Evolutionary conservation across 2,113 vertebrate genomes (phyloP).

Genomic region (Grammomys surdaster): DNA sequence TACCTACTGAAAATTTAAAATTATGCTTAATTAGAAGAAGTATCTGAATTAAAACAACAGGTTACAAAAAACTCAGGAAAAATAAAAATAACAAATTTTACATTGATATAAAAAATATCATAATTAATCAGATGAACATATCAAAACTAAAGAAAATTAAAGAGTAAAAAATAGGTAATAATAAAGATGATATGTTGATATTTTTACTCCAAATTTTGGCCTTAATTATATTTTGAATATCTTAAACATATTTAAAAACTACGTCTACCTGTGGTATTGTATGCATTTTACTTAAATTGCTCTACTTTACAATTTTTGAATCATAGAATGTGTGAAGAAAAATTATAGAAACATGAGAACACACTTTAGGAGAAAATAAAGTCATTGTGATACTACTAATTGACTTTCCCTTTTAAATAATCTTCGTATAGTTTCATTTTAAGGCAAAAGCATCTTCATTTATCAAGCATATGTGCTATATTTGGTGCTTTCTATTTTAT

Average conservation of each 20-base stretch:
- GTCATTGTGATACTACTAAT: background rate
- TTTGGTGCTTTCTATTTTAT: background rate
- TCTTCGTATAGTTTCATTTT: background rate
- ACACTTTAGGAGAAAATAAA: background rate
- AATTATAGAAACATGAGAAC: background rate
- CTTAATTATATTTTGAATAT: slow-evolving; percentile 17
- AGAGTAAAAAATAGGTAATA: background rate
- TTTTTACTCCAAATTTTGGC: background rate
- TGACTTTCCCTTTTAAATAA: background rate
- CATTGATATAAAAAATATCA: background rate
- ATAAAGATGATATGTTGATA: background rate
- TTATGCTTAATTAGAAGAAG: background rate
- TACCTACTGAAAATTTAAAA: background rate
- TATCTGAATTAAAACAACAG: background rate
- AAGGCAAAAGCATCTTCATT: background rate
- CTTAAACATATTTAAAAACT: background rate
- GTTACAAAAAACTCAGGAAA: background rate
- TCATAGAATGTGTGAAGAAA: background rate
- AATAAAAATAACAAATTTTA: background rate
- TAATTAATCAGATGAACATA: background rate
- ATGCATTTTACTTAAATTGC: background rate
- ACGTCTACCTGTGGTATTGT: background rate
- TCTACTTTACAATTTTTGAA: background rate
- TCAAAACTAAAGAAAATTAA: background rate
- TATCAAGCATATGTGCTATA: background rate